Percentiles rank a stretch among this genome's conserved stretches.
phyloP scores from a whole-genome alignment of 2,888 invertebrate genomes.

The Leptopilina myrica region DNA sequence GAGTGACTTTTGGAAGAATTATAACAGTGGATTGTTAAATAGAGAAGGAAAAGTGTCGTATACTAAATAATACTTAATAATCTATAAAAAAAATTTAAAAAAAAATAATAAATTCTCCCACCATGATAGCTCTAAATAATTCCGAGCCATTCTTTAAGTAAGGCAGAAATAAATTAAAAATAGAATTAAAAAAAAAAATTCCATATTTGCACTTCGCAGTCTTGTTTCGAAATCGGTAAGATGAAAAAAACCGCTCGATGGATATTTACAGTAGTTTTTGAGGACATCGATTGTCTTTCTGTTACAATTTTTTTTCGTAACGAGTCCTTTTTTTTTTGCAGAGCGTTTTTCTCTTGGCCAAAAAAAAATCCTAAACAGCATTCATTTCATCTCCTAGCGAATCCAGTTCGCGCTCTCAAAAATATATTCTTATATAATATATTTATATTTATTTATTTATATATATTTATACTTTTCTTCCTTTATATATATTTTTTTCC shows the following conservation, averaged over 20 bases:
- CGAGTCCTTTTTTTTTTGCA: conserved; percentile 54
- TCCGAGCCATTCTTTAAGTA: conserved; percentile 21
- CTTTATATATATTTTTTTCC: conserved; percentile 45
- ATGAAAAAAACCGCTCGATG: conserved; percentile 58
- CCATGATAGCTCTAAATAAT: background rate
- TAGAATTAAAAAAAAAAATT: conserved; percentile 60
- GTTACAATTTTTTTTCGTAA: conserved; percentile 48
- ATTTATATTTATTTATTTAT: conserved; percentile 57
- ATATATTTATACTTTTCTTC: conserved; percentile 56
- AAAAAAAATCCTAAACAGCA: conserved; percentile 59
- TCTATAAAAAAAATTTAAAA: conserved; percentile 6
- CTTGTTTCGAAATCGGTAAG: conserved; percentile 52
- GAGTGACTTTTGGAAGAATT: background rate
- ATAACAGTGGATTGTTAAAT: conserved; percentile 1
- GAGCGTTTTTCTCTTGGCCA: conserved; percentile 58
- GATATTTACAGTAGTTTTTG: conserved; percentile 61
- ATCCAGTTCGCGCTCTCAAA: conserved; percentile 68
- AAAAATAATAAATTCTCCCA: conserved; percentile 12
- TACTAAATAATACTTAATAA: conserved; percentile 30
- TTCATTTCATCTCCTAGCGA: conserved; percentile 59
- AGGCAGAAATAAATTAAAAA: conserved; percentile 54
- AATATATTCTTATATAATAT: conserved; percentile 61
- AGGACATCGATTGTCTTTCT: conserved; percentile 43
- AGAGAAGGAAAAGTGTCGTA: background rate
- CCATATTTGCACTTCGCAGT: conserved; percentile 63